These are phyloP conservation scores for Lutjanus argentimaculatus DNA, from an alignment of 2,797 vertebrate genomes.

Conservation along the genomic window DNA sequence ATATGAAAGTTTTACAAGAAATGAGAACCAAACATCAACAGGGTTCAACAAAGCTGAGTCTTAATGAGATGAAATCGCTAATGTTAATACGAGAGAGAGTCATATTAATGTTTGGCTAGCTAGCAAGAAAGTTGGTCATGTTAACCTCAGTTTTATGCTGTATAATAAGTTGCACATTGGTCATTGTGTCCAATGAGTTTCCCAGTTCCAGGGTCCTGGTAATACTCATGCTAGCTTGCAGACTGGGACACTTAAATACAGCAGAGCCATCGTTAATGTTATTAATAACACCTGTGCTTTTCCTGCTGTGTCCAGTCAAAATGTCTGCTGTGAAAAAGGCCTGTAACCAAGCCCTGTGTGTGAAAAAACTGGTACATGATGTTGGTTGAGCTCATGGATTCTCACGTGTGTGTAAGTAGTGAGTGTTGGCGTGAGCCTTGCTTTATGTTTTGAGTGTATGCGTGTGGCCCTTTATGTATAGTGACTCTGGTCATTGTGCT, in stretches of 20 bases:
- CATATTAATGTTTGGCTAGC: no score
- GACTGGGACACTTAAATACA: neutral
- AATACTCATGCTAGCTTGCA: neutral
- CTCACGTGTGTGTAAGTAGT: neutral
- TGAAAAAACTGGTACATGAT: neutral
- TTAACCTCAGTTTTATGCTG: no score
- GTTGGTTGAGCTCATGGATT: neutral
- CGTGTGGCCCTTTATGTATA: constrained; percentile 2
- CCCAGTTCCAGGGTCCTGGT: neutral
- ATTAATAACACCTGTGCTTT: neutral
- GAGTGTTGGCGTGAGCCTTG: neutral
- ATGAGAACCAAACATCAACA: no score
- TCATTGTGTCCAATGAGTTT: neutral
- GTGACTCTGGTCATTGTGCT: constrained; percentile 1
- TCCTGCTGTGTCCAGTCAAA: neutral
- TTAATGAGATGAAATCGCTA: no score
- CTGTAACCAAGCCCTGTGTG: neutral
- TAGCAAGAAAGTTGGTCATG: no score
- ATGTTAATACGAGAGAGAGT: no score
- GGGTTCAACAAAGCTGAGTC: no score
- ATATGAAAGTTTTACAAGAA: no score
- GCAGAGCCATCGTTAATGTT: neutral
- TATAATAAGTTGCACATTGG: no score
- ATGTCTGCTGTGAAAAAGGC: neutral
- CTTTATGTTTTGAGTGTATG: neutral